phyloP scores from a whole-genome alignment of 1,140 invertebrate genomes.

The Antheraea mylitta region DNA sequence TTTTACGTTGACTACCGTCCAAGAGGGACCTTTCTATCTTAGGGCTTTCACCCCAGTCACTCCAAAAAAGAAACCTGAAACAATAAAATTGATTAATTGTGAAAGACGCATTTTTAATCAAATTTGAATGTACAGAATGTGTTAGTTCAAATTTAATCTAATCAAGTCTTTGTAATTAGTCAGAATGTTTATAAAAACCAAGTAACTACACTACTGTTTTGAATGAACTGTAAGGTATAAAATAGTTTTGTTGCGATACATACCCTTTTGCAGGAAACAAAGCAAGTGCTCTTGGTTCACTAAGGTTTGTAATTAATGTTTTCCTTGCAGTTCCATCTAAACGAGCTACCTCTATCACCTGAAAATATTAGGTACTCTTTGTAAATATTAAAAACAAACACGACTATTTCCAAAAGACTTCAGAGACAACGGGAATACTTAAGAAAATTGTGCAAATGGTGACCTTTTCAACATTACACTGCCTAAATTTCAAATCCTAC shows the following conservation, averaged over 20 bases:
- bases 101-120: background rate
- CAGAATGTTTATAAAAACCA: no score
- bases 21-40: slow-evolving; percentile 91
- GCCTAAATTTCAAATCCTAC: no score
- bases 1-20: slow-evolving; percentile 88
- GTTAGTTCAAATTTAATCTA: no score
- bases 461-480: no score
- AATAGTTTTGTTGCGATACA: slow-evolving; percentile 21
- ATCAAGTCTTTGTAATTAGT: no score
- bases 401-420: no score
- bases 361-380: slow-evolving; percentile 13
- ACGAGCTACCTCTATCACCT: slow-evolving; percentile 88
- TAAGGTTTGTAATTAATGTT: slow-evolving; percentile 82
- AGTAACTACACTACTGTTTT: background rate
- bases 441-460: slow-evolving; percentile 8
- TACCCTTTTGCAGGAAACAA: slow-evolving; percentile 88
- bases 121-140: no score
- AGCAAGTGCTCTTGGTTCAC: slow-evolving; percentile 88
- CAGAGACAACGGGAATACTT: background rate
- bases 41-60: slow-evolving; percentile 91
- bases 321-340: slow-evolving; percentile 90
- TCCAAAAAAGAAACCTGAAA: slow-evolving; percentile 91
- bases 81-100: background rate
- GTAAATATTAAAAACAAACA: no score
- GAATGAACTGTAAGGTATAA: background rate